Evolutionary conservation across 2,888 invertebrate species (phyloP).

Genomic region (Leucoma salicis): DNA sequence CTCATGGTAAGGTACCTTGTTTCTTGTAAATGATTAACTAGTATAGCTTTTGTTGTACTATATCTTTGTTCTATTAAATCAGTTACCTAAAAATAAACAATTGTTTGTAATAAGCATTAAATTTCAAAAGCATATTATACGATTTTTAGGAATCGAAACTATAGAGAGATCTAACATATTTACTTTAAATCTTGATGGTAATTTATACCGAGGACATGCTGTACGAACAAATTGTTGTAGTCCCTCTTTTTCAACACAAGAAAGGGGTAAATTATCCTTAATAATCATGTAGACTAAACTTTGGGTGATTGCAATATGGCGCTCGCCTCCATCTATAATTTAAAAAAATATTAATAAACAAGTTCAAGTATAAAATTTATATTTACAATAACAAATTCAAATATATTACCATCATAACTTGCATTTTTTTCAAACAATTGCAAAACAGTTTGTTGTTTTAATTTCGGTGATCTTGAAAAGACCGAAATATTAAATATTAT

Average conservation of each 20-base stretch:
- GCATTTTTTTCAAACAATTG: no score
- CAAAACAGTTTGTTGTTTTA: no score
- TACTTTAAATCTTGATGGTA: background rate
- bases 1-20: constrained; percentile 11
- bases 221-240: constrained; percentile 1
- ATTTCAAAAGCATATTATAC: background rate
- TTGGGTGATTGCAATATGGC: constrained; percentile 21
- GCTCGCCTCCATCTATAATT: constrained; percentile 26
- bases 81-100: constrained; percentile 1
- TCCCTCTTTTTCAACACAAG: constrained; percentile 1
- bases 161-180: background rate
- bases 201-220: background rate
- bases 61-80: background rate
- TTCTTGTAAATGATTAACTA: constrained; percentile 10
- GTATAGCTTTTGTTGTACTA: background rate
- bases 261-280: constrained; percentile 12
- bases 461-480: no score
- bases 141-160: background rate
- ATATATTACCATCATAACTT: no score
- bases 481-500: no score
- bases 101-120: no score
- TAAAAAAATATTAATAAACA: no score
- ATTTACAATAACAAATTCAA: no score
- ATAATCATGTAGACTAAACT: constrained; percentile 24
- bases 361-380: no score